Evolutionary conservation across 1,140 invertebrate species (phyloP), one percentile per base, ranked within the genome.

Genomic region (Harpegnathos saltator): DNA sequence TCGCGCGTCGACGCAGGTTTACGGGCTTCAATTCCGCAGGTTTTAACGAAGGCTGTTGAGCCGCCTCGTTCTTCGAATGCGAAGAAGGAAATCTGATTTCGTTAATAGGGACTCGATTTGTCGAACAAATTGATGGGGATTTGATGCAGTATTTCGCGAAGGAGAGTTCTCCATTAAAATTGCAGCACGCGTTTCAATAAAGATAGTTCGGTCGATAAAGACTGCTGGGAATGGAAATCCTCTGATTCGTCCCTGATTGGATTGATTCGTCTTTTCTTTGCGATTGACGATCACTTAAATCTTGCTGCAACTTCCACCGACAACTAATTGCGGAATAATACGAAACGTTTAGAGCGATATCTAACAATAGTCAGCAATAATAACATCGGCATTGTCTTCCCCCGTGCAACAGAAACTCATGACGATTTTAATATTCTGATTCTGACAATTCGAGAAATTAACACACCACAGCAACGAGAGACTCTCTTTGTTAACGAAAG

Each of bases 41-140:
- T 26, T 17, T 14, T 19, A 63, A 65, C 15, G 19, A 54, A 26
- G 2, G 26, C 44, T 65, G 59, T 75, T 75, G 44, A 75, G n/a
- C 24, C 33, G 44, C 24, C 24, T 44, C 38, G 44, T n/a, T 63
- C 59, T 75, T 29, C 58, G 54, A 75, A 14, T 63, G 44, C 59
- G 38, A 50, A 22, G 26, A 48, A 75, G 52, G 50, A 26, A 65
- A 75, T 75, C 52, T n/a, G 59, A 65, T 38, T 75, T 52, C 26
- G 14, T 54, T 63, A 62, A 50, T 33, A 33, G 44, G 14, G n/a
- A 65, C 52, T 63, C 38, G n/a, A 74, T 74, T 65, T 22, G 61
- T n/a, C n/a, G 11, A 15, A 52, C 26, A 29, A 52, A 65, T 63
- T 52, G 14, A 65, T 26, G 15, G n/a, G 26, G 19, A 75, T 75